These are phyloP conservation scores for Trochalopteron elliotii DNA, from an alignment of 2,113 vertebrate genomes.

Conservation along the genomic window DNA sequence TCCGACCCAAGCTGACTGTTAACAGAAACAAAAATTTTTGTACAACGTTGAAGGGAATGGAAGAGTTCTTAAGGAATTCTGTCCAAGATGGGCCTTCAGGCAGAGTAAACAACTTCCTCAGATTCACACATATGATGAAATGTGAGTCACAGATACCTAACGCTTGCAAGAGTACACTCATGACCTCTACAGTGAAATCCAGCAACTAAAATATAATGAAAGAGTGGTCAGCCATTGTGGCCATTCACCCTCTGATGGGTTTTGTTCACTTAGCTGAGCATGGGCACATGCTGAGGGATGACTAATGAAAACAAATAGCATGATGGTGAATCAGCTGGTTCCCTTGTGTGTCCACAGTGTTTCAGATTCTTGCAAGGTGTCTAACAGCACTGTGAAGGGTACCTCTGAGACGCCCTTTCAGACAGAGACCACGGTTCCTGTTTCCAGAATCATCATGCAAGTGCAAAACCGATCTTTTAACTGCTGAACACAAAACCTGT, in stretches of 20 bases:
- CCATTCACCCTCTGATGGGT: not conserved
- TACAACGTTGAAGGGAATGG: not conserved
- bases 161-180: rapidly evolving
- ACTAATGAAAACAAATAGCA: not conserved
- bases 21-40: not conserved
- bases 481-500: not conserved
- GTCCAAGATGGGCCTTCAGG: not conserved
- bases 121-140: not conserved
- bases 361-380: not conserved
- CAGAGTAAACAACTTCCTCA: not conserved
- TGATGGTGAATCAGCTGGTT: not conserved
- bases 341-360: rapidly evolving
- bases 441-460: not conserved
- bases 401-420: not conserved
- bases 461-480: not conserved
- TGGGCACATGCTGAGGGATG: not conserved
- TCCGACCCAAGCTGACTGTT: conserved; percentile 81
- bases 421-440: not conserved
- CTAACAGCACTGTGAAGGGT: not conserved
- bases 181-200: not conserved
- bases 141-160: not conserved
- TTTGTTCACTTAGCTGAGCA: not conserved
- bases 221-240: not conserved
- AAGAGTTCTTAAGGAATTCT: not conserved
- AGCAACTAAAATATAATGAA: not conserved